Evolutionary conservation across 2,113 vertebrate species (phyloP).

Genomic region (Scalopus aquaticus): DNA sequence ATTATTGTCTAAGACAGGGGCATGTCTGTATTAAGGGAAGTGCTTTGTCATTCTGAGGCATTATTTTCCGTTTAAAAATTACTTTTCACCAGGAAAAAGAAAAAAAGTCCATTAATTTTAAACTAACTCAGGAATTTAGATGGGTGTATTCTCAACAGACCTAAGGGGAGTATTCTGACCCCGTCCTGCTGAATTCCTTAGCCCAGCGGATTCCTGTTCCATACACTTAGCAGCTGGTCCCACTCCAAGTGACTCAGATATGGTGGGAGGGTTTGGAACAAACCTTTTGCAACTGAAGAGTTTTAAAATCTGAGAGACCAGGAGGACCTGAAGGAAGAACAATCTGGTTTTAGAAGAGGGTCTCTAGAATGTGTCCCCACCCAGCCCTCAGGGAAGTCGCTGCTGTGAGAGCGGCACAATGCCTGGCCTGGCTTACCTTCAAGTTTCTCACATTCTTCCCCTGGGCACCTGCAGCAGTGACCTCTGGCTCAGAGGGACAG

Average conservation of each 20-base stretch:
- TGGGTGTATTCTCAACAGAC: neutral
- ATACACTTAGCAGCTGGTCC: neutral
- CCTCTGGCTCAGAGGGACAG: neutral
- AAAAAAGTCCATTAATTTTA: neutral
- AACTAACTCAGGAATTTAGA: neutral
- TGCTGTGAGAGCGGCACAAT: neutral
- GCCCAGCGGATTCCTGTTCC: neutral
- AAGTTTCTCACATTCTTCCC: neutral
- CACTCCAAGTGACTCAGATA: neutral
- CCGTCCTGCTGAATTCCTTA: neutral
- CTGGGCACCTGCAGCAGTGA: neutral
- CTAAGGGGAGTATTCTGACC: neutral
- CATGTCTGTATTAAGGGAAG: neutral
- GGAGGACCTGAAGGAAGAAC: neutral
- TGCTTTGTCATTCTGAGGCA: neutral
- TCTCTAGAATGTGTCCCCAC: neutral
- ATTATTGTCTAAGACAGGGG: neutral
- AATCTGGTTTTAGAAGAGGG: neutral
- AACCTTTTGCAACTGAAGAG: neutral
- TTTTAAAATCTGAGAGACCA: neutral
- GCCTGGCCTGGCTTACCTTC: accelerated
- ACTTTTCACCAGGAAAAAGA: neutral
- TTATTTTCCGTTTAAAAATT: neutral
- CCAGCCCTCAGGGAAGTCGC: neutral
- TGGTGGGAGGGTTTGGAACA: neutral